Evolutionary conservation across 2,888 invertebrate species (phyloP), one percentile per base, ranked within the genome.

Genomic region (Campaea margaritaria): DNA sequence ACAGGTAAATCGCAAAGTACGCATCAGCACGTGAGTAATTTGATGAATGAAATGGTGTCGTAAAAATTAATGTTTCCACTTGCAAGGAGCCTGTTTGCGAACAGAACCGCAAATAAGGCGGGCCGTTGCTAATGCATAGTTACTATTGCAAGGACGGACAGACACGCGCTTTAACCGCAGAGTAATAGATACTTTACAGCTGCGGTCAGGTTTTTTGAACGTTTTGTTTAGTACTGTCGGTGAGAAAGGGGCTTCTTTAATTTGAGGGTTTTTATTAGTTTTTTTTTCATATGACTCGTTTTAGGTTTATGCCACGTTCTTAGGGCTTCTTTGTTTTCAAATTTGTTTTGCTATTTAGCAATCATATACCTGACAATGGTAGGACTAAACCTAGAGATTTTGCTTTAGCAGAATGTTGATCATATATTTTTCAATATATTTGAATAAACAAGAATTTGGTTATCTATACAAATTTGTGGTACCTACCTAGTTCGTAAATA

Each of bases 41-140:
- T 21, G 39, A 49, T 49, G 48, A 27, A 49, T 49, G 39, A 49
- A 27, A 27, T 27, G 21, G 8, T 27, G 39, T 38, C 38, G 39
- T 49, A 27, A 49, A 39, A 49, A 39, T 13, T 27, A 49, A 13
- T 39, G 10, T 39, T 13, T 28, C 21, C 16, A 21, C 13, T 31
- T 28, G 13, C 45, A 31, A 44, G 11, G 2, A 28, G 14, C 34
- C 31, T 21, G 34, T 34, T 31, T 11, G 7, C 31, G 27, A 42
- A 31, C 39, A 15, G 31, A 36, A 60, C 55, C 55, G 43, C 60
- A 51, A 55, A 47, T 45, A 50, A 46, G 31, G 15, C 1, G 9
- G 13, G 21, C 5, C 21, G 21, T 3, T 5, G 21, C 2, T 21
- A 21, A 21, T 21, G 21, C 21, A 21, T 21, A 21, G 21, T 21